Conservation (phyloP, 2,888 invertebrate genomes). For the Eretmocerus hayati region DNA sequence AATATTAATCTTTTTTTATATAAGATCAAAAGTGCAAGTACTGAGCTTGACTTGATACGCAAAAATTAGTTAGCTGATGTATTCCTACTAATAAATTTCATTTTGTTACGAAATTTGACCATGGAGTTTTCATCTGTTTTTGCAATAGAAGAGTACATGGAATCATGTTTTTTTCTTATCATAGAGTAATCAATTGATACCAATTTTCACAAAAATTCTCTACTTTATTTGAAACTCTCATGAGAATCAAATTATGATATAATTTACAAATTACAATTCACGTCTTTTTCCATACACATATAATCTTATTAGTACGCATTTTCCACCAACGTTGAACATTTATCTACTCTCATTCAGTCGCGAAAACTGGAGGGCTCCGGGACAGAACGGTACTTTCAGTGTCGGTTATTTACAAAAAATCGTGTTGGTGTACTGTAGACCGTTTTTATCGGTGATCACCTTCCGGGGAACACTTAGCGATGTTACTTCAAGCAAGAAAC, state of each 20-base stretch:
- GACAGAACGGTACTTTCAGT: no score
- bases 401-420: no score
- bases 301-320: no score
- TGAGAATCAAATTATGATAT: conserved; percentile 19
- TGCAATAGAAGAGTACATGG: conserved; percentile 16
- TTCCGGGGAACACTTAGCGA: no score
- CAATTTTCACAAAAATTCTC: conserved; percentile 19
- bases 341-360: no score
- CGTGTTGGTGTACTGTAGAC: no score
- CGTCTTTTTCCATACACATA: no score
- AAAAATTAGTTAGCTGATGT: conserved; percentile 36
- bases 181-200: conserved; percentile 18
- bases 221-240: conserved; percentile 19
- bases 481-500: no score
- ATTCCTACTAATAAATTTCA: conserved; percentile 39
- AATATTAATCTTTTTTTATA: conserved; percentile 20
- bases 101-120: conserved; percentile 37
- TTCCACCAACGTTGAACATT: no score
- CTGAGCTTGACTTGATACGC: conserved; percentile 30
- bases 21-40: conserved; percentile 20
- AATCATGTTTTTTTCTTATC: conserved; percentile 18
- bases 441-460: no score
- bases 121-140: conserved; percentile 26
- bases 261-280: conserved; percentile 18
- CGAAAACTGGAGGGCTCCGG: no score